A percentile compares a stretch with the other conserved stretches of the same genome.
Evolutionary conservation across 2,888 invertebrate genomes (phyloP).

Genomic region (Acleris literana): DNA sequence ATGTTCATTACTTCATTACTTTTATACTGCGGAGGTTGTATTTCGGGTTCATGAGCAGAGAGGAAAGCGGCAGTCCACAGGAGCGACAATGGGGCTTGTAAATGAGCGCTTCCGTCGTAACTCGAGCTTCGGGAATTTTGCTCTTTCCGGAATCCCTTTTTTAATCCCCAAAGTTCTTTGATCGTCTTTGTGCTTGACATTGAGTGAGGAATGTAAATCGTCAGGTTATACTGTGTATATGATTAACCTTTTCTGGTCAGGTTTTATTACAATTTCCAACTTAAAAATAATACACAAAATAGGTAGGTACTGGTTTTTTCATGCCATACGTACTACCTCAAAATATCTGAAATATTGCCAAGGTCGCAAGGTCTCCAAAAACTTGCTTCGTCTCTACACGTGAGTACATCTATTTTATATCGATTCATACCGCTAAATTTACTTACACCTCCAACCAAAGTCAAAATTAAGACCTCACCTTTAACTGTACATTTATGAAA

Average conservation of each 20-base stretch:
- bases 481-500: not conserved
- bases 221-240: not conserved
- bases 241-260: too few relatives aligned
- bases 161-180: constrained; percentile 29
- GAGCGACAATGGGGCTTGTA: constrained; percentile 13
- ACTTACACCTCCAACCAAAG: not conserved
- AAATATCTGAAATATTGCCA: too few relatives aligned
- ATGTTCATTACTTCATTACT: not conserved
- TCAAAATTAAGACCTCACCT: not conserved
- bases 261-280: too few relatives aligned
- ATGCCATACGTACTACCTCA: too few relatives aligned
- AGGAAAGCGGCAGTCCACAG: constrained; percentile 19
- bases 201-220: constrained; percentile 16
- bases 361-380: too few relatives aligned
- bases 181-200: constrained; percentile 29
- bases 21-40: not conserved
- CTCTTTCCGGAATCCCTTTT: constrained; percentile 17
- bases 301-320: too few relatives aligned
- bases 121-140: constrained; percentile 12
- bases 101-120: constrained; percentile 16
- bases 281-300: too few relatives aligned
- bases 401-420: not conserved
- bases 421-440: not conserved
- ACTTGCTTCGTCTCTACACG: too few relatives aligned
- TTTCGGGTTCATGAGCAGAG: not conserved